A percentile compares a stretch with the other conserved stretches of the same genome.
Evolutionary conservation across 2,113 vertebrate genomes (phyloP).

Genomic region (Nannobrachium achirus): DNA sequence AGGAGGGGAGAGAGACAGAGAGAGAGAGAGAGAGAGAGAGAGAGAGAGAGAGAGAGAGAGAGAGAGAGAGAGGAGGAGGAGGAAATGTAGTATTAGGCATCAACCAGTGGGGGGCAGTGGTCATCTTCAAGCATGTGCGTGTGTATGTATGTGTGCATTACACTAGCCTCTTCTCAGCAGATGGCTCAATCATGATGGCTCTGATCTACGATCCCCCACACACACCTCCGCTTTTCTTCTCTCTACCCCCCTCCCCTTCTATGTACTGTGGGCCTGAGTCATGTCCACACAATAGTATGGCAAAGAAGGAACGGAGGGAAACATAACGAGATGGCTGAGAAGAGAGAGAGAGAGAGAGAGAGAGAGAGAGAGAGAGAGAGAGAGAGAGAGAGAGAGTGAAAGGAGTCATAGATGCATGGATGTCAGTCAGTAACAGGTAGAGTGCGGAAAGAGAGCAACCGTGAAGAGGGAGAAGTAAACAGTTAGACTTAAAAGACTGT

Average conservation of each 20-base stretch:
- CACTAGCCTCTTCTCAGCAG: conserved; percentile 73
- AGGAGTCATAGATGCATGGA: conserved; percentile 7
- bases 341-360: conserved; percentile 21
- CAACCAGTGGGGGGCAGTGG: conserved; percentile 73
- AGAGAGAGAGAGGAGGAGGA: background rate
- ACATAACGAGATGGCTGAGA: conserved; percentile 28
- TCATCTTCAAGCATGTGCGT: conserved; percentile 52
- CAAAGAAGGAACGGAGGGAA: conserved; percentile 21
- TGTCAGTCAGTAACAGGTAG: no score
- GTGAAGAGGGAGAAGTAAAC: no score
- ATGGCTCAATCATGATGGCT: conserved; percentile 81
- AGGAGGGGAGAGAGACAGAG: background rate
- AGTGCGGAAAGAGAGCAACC: no score
- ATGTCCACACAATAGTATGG: conserved; percentile 54
- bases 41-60: background rate
- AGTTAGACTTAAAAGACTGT: no score
- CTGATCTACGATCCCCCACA: conserved; percentile 74
- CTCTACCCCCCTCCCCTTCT: conserved; percentile 19
- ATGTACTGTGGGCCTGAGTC: conserved; percentile 53
- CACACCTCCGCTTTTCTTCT: conserved; percentile 53
- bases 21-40: background rate
- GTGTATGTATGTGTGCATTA: conserved; percentile 32
- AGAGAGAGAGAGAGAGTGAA: background rate
- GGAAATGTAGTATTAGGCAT: conserved; percentile 33
- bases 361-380: conserved; percentile 17